phyloP scores from a whole-genome alignment of 1,140 invertebrate genomes.

The Drosophila lacertosa region DNA sequence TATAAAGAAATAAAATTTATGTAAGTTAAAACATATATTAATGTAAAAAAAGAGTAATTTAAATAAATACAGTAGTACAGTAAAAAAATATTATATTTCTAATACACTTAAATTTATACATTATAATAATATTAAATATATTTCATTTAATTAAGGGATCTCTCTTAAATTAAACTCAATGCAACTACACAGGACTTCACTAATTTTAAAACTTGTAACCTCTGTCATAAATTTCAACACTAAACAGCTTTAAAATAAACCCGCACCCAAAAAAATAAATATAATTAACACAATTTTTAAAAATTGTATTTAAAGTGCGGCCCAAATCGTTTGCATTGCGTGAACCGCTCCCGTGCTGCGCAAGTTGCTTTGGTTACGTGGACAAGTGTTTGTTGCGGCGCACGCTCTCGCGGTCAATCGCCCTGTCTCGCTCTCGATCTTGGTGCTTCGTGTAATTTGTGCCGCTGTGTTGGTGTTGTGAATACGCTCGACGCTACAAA shows the following conservation, averaged over 20 bases:
- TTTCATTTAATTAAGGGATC: too few species aligned
- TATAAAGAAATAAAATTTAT: constrained; percentile 18
- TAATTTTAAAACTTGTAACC: too few species aligned
- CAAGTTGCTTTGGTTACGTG: constrained; percentile 67
- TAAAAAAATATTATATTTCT: background rate
- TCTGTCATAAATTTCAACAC: background rate
- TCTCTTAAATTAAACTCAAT: too few species aligned
- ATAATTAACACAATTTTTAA: too few species aligned
- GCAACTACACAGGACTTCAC: too few species aligned
- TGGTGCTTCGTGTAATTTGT: background rate
- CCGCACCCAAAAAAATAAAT: too few species aligned
- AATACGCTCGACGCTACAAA: constrained; percentile 2
- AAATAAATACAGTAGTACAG: too few species aligned
- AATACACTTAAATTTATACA: too few species aligned
- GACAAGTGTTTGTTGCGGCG: constrained; percentile 52
- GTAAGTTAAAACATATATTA: constrained; percentile 26
- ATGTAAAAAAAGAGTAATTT: too few species aligned
- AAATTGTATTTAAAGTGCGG: background rate
- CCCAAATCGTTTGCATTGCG: background rate
- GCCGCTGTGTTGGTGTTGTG: constrained; percentile 5
- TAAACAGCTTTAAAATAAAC: background rate
- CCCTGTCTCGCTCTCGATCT: constrained; percentile 9
- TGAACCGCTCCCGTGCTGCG: constrained; percentile 44
- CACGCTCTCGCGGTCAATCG: background rate
- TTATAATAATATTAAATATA: too few species aligned